phyloP scores from a whole-genome alignment of 2,888 invertebrate species.

The Cepaea hortensis region DNA sequence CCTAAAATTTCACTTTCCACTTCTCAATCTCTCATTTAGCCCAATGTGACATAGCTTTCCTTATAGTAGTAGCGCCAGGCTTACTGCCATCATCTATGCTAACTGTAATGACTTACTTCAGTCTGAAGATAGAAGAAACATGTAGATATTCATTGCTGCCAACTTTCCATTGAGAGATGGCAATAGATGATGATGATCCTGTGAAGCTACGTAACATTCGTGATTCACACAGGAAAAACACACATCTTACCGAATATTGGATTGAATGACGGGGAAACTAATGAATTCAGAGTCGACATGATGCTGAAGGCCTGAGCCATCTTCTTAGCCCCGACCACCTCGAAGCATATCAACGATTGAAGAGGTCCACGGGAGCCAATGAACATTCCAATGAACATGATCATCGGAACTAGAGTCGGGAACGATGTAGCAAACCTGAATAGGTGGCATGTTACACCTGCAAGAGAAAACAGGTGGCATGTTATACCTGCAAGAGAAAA shows the following conservation, averaged over 20 bases:
- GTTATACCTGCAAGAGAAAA: slow-evolving; percentile 1
- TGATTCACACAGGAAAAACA: no score
- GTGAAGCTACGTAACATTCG: no score
- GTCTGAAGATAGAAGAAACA: no score
- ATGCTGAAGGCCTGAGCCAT: slow-evolving; percentile 57
- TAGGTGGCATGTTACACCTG: slow-evolving; percentile 21
- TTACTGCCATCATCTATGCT: no score
- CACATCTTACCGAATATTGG: slow-evolving; percentile 56
- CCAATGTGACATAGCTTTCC: no score
- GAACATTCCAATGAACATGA: slow-evolving; percentile 55
- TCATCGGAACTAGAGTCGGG: slow-evolving; percentile 51
- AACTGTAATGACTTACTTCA: no score
- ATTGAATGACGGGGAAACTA: slow-evolving; percentile 47
- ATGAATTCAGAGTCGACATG: slow-evolving; percentile 51
- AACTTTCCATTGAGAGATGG: no score
- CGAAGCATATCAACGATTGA: slow-evolving; percentile 55
- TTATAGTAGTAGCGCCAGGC: no score
- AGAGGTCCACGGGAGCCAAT: slow-evolving; percentile 57
- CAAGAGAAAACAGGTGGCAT: slow-evolving; percentile 14
- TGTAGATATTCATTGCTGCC: no score
- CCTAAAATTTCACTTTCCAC: no score
- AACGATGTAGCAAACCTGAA: slow-evolving; percentile 50
- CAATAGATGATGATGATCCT: no score
- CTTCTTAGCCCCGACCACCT: slow-evolving; percentile 58
- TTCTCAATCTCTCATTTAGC: no score